Conservation (phyloP, 2,113 vertebrate genomes). For the Coryphaenoides rupestris region DNA sequence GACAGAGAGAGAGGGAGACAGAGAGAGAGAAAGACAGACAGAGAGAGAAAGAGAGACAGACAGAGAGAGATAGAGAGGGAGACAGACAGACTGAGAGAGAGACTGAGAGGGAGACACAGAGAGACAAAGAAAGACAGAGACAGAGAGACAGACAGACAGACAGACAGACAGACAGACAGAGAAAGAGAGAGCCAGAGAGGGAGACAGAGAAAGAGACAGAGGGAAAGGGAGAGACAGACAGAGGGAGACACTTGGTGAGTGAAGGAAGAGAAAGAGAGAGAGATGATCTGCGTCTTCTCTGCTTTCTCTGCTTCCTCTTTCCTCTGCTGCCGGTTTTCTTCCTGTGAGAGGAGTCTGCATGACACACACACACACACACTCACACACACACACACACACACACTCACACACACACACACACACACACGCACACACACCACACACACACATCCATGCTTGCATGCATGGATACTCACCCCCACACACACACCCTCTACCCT, state of each 20-base stretch:
- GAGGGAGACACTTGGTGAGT: constrained; percentile 13
- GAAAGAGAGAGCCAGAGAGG: constrained; percentile 23
- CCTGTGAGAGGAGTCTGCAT: neutral
- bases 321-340: neutral
- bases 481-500: constrained; percentile 28
- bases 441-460: neutral
- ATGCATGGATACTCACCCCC: constrained; percentile 7
- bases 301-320: constrained; percentile 12
- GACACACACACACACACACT: neutral
- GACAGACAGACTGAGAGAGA: constrained; percentile 38
- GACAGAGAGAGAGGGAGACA: constrained; percentile 17
- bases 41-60: constrained; percentile 6
- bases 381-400: constrained; percentile 30
- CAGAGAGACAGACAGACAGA: constrained; percentile 35
- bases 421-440: too few relatives aligned
- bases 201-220: neutral
- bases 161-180: constrained; percentile 26
- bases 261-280: neutral
- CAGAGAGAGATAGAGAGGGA: neutral
- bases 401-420: constrained; percentile 12
- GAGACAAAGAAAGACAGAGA: constrained; percentile 19
- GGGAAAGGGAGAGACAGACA: too few relatives aligned
- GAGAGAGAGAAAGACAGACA: neutral
- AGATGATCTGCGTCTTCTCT: constrained; percentile 18
- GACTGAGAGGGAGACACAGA: constrained; percentile 27